Conservation (phyloP, 2,888 invertebrate species). For the Sabellastarte sp. region DNA sequence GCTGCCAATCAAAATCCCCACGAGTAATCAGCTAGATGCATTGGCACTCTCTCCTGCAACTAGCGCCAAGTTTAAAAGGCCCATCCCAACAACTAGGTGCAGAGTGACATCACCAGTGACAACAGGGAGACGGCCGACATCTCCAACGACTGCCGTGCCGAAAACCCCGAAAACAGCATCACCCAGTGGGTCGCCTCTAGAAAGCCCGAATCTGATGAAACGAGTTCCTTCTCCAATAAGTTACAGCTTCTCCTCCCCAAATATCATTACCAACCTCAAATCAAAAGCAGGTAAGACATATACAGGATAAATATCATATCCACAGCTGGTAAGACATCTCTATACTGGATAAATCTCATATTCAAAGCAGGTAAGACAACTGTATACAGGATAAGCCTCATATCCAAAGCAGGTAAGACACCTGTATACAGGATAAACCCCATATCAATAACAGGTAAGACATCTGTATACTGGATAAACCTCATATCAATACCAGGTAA, state of each 20-base stretch:
- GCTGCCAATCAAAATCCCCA: constrained; percentile 20
- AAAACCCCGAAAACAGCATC: constrained; percentile 37
- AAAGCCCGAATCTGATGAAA: constrained; percentile 45
- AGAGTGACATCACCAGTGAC: constrained; percentile 17
- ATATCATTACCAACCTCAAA: constrained; percentile 41
- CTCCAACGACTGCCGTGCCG: not conserved
- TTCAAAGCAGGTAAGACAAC: too few relatives aligned
- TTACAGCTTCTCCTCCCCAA: constrained; percentile 57
- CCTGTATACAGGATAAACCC: too few relatives aligned
- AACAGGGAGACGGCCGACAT: constrained; percentile 2
- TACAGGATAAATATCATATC: too few relatives aligned
- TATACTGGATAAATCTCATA: too few relatives aligned
- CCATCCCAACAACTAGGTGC: too few relatives aligned
- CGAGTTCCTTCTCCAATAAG: constrained; percentile 55
- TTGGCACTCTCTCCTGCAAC: constrained; percentile 45
- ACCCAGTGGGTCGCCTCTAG: constrained; percentile 19
- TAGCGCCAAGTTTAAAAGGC: constrained; percentile 40
- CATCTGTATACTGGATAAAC: too few relatives aligned
- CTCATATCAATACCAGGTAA: too few relatives aligned
- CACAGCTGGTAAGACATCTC: too few relatives aligned
- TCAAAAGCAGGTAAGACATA: not conserved
- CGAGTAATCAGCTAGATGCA: constrained; percentile 37
- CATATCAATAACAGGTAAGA: too few relatives aligned
- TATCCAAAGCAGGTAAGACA: too few relatives aligned
- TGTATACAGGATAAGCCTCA: too few relatives aligned